Evolutionary conservation across 2,113 vertebrate genomes (phyloP), one percentile per base, ranked within the genome.

Genomic region (Tupaia tana): DNA sequence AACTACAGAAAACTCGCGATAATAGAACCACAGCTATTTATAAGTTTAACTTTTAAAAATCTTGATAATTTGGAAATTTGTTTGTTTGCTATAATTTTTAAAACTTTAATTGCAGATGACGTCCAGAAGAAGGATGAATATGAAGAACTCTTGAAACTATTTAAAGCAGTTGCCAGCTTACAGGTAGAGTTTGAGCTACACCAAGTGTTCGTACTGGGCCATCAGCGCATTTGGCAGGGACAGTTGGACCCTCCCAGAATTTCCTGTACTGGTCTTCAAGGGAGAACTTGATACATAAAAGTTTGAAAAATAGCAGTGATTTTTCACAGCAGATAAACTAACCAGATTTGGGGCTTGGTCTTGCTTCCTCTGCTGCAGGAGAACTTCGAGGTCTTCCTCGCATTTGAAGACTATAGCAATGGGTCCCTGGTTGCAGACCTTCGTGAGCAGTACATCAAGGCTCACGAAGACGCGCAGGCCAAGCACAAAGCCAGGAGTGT

Each of bases 331-430:
- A 24, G 54, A 59, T 19, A 2, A 19, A 14, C 18, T 79, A 31
- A 89, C 16, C 31, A n/a, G 20, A 59, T 67, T 9, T 54, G 10
- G 14, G 2, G 8, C 29, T 20, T 78, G 87, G 31, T 96, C 83
- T 85, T 24, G 18, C 22, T 90, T 96, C 86, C 24, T 90, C 63
- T 95, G 13, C 94, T 89, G 16, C 97, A 99, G 99, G 99, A 99
- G 95, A 98, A 99, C 97, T 99, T 99, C 96, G 99, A 98, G 89
- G 98, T 99, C 97, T 99, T 99, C 91, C 98, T 99, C 97, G 98
- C 99, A 1, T 98, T 98, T 1, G 98, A 99, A 74, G 99, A 99
- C 90, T 99, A 99, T 2, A 98, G 98, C 79, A 98, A 99, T 96
- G 98, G 97, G 22, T 97, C 97, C 0, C 96, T 99, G 90, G 95